phyloP scores from a whole-genome alignment of 2,797 vertebrate genomes.

The Clangula hyemalis region DNA sequence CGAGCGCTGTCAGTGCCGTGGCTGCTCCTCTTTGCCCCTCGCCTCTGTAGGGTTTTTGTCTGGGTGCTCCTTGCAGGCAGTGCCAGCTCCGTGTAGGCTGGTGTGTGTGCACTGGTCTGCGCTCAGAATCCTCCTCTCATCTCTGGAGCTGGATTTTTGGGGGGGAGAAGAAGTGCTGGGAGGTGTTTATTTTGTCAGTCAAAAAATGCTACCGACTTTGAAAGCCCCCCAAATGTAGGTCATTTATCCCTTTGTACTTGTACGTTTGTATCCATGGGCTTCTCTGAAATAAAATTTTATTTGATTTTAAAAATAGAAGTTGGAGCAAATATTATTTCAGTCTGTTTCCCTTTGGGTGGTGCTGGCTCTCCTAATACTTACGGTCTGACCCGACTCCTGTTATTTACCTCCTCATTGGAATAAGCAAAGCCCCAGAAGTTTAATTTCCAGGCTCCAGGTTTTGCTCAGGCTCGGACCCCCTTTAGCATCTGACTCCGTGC shows the following conservation, averaged over 20 bases:
- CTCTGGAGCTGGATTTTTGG: neutral
- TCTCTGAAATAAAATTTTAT: neutral
- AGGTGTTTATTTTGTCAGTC: neutral
- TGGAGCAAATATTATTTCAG: conserved; percentile 3
- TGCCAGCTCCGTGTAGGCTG: neutral
- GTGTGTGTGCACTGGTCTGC: neutral
- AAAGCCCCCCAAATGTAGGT: neutral
- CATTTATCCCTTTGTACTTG: conserved; percentile 9
- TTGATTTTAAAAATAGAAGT: conserved; percentile 16
- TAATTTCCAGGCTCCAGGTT: neutral
- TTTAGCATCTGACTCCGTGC: neutral
- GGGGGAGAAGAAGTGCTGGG: neutral
- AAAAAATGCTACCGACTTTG: neutral
- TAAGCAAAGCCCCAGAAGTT: neutral
- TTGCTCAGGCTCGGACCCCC: neutral
- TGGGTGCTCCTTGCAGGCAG: neutral
- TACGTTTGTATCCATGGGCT: neutral
- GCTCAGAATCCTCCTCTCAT: neutral
- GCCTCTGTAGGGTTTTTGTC: neutral
- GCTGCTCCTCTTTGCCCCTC: neutral
- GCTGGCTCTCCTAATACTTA: neutral
- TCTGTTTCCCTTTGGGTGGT: neutral
- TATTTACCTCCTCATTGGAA: neutral
- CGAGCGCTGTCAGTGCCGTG: accelerated
- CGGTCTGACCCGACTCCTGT: neutral